These are phyloP conservation scores for Lumbricus terrestris DNA, from an alignment of 2,888 invertebrate genomes.

Conservation along the genomic window DNA sequence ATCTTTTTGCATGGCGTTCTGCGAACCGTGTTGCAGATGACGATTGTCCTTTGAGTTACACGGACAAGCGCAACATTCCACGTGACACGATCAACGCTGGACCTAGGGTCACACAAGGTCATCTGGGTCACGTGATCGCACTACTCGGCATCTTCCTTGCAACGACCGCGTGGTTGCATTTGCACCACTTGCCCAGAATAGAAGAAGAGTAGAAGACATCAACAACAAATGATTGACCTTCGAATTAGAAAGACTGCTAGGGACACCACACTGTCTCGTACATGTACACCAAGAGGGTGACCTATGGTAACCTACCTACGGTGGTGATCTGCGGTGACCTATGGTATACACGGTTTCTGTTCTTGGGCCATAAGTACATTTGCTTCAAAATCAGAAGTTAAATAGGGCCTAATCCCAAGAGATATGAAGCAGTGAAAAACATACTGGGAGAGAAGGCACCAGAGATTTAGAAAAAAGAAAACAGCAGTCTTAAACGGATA, in stretches of 20 bases:
- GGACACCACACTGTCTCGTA: neutral
- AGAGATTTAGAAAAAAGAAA: neutral
- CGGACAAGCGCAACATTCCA: conserved; percentile 64
- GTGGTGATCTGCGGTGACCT: too few relatives aligned
- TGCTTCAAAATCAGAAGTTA: neutral
- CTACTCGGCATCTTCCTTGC: neutral
- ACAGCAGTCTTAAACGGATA: neutral
- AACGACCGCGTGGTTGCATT: neutral
- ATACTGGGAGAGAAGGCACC: neutral
- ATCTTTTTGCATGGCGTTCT: neutral
- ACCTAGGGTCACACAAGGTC: conserved; percentile 18
- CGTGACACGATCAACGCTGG: conserved; percentile 62
- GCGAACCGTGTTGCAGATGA: conserved; percentile 66
- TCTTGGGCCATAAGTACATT: neutral
- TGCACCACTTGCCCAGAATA: neutral
- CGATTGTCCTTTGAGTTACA: conserved; percentile 94
- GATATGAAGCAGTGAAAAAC: neutral
- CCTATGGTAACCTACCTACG: too few relatives aligned
- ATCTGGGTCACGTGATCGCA: conserved; percentile 10
- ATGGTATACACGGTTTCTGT: neutral
- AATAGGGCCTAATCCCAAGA: neutral
- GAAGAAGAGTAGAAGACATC: neutral
- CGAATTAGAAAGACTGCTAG: neutral
- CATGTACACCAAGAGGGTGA: neutral
- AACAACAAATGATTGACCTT: neutral